Evolutionary conservation across 2,888 invertebrate species (phyloP), one percentile per base, ranked within the genome.

Genomic region (Idaea aversata): DNA sequence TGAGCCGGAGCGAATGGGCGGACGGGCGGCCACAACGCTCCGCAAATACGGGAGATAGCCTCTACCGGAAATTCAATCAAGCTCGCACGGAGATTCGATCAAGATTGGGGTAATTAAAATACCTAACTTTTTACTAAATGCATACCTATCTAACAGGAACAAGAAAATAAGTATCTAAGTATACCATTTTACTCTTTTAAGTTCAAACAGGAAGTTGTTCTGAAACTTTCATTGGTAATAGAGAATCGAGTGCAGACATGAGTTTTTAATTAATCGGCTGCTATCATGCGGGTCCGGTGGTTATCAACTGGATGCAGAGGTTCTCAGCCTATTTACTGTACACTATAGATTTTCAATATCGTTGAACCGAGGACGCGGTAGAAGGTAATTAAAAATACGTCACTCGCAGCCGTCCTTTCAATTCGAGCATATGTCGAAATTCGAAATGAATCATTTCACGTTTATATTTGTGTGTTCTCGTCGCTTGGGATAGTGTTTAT

Each of bases 311-410:
- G 70, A 75, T 72, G 70, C 65, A 65, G 64, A 77, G 77, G 72
- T 76, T 82, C 79, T 79, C 79, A 76, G 84, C 84, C 87, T 87
- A 86, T 87, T 88, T 87, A 88, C 87, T 85, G 89, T 84, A 87
- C 86, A 87, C 88, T 87, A 87, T 87, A 86, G 85, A 86, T 87
- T 88, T 90, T 88, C 87, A 88, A 90, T 88, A 90, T 85, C 63
- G 72, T 68, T 83, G 82, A 79, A 80, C 78, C 82, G 83, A 82
- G 81, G 83, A 84, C 82, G 89, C 84, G 91, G 92, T 89, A 82
- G 86, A 79, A 81, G 88, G 88, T 92, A 91, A 92, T 93, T 93
- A 92, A 93, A 93, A 92, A 93, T 88, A 90, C 87, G 92, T 93
- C 92, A 91, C 84, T 89, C 84, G 88, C 92, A 93, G 90, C 86